phyloP scores from a whole-genome alignment of 1,140 invertebrate species.

The Danaus plexippus region DNA sequence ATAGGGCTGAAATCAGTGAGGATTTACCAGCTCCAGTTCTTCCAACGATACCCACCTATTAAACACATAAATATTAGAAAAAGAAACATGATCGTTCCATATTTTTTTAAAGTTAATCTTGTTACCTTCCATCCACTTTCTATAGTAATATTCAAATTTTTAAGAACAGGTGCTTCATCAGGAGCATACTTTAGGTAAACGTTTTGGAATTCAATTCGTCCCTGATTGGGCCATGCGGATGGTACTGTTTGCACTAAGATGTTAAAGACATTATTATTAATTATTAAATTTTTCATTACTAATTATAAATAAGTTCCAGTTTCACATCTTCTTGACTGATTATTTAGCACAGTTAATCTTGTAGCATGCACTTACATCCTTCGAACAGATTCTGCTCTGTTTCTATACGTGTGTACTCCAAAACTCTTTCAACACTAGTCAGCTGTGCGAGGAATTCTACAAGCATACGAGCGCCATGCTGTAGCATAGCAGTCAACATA shows the following conservation, averaged over 20 bases:
- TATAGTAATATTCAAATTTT: conserved; percentile 76
- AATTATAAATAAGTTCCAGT: too few relatives aligned
- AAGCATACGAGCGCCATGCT: conserved; percentile 86
- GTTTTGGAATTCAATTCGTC: conserved; percentile 75
- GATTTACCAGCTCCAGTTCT: conserved; percentile 83
- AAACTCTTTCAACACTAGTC: conserved; percentile 86
- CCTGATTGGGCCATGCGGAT: conserved; percentile 74
- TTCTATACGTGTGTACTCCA: conserved; percentile 81
- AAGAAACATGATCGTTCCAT: neutral
- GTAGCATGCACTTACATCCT: conserved; percentile 40
- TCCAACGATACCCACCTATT: conserved; percentile 78
- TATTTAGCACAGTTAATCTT: neutral
- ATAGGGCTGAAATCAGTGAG: conserved; percentile 79
- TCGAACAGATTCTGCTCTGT: conserved; percentile 71
- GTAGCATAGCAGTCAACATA: conserved; percentile 85
- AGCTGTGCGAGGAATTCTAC: conserved; percentile 88
- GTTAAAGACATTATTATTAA: too few relatives aligned
- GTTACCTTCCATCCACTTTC: conserved; percentile 76
- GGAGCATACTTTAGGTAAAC: conserved; percentile 78
- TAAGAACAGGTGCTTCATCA: conserved; percentile 77
- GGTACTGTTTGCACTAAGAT: conserved; percentile 42
- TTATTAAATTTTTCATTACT: too few relatives aligned
- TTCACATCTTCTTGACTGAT: too few relatives aligned
- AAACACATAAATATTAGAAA: conserved; percentile 4
- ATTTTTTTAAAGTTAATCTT: conserved; percentile 23